Percentiles rank a stretch among this genome's conserved stretches.
Evolutionary conservation across 53 echinoderm and acorn worm genomes (phyloP).

Genomic region (Henricia sp.): DNA sequence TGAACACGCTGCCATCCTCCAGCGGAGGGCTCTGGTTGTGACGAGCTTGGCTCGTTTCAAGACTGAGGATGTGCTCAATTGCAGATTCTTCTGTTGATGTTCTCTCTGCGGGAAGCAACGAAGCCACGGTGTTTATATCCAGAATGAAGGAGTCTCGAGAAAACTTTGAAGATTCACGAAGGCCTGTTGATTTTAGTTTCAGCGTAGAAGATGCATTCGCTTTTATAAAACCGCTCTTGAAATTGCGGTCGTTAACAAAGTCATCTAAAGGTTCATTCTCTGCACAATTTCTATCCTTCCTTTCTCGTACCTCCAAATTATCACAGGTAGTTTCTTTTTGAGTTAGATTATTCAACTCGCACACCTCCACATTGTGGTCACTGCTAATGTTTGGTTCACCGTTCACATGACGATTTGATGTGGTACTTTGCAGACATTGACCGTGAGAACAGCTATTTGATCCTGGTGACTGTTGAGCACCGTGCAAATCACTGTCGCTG

Average conservation of each 20-base stretch:
- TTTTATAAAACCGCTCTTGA: background rate
- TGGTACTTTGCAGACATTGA: too few relatives aligned
- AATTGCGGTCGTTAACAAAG: background rate
- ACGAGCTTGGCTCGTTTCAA: conserved; percentile 15
- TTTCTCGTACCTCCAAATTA: too few relatives aligned
- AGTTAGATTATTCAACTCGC: too few relatives aligned
- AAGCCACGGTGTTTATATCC: conserved; percentile 31
- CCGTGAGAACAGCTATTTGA: too few relatives aligned
- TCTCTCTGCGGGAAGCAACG: conserved; percentile 25
- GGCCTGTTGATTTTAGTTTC: background rate
- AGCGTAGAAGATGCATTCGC: conserved; percentile 21
- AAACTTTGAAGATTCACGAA: background rate
- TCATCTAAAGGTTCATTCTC: too few relatives aligned
- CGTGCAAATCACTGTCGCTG: too few relatives aligned
- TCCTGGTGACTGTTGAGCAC: too few relatives aligned
- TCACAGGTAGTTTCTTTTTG: too few relatives aligned
- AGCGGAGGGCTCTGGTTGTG: background rate
- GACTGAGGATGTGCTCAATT: conserved; percentile 19
- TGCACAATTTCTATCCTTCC: too few relatives aligned
- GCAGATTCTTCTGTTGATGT: conserved; percentile 37
- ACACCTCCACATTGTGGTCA: too few relatives aligned
- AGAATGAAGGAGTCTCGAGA: background rate
- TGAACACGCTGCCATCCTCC: conserved; percentile 9
- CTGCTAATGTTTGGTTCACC: too few relatives aligned
- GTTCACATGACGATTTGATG: too few relatives aligned